Base-by-base conservation (phyloP, 1,140 invertebrate genomes). In the Drosophila pachea region DNA sequence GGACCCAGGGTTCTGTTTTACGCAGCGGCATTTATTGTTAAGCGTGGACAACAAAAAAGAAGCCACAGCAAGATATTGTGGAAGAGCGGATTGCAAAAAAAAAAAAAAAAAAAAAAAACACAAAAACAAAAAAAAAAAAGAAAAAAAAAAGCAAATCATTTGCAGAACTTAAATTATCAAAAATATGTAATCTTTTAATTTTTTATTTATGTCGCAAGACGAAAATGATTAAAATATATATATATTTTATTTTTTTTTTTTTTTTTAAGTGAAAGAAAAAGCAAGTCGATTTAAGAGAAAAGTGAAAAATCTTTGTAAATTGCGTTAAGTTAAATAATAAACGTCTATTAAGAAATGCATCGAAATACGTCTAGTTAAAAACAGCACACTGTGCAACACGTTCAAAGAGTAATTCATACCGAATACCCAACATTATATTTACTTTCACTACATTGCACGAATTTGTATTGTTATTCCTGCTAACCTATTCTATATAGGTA, bases 301-400 rank as follows among this genome's bases (percentile, higher is more conserved):
- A 43, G 59, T 47, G 64, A 59, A 54, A 77, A 82, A 61, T 83
- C 78, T 82, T 84, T 84, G 81, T 84, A 84, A 81, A 84, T 86
- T 81, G 81, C 76, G 81, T 84, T 84, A 84, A 84, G 81, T 84
- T 84, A 84, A 83, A 65, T 75, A 76, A 84, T 86, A 79, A 76
- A 78, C 56, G 66, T 76, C 42, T 68, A 86, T 68, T 74, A 64
- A 78, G 48, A 66, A 70, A 36, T 64, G 59, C 54, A 42, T 32
- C n/a, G 45, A 33, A 8, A 32, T 16, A 3, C 8, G 4, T 8
- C 16, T 49, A 31, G 12, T 43, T n/a, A n/a, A n/a, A 7, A 43
- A 12, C 7, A 35, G 8, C 48, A 32, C n/a, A 40, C 36, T 40
- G 16, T 54, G 35, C 53, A 62, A 55, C 14, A 67, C 36, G 22